phyloP scores from a whole-genome alignment of 2,888 invertebrate species.

The Alsophila aescularia region DNA sequence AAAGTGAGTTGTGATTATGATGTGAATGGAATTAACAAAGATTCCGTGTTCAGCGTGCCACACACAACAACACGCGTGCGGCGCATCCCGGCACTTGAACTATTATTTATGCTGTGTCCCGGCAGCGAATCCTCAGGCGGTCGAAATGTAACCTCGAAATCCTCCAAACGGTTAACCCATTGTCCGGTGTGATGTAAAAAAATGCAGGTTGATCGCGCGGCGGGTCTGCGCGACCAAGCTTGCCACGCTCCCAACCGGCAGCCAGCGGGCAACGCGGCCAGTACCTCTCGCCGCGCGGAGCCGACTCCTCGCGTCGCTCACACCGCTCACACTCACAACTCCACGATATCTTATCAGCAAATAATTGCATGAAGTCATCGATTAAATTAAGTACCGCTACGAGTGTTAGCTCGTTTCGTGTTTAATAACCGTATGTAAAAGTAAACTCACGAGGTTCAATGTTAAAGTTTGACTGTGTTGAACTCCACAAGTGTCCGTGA shows the following conservation, averaged over 20 bases:
- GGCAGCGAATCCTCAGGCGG: constrained; percentile 34
- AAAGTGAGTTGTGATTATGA: not conserved
- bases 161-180: constrained; percentile 54
- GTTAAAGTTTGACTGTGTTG: constrained; percentile 43
- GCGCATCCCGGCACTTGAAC: too few species aligned
- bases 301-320: constrained; percentile 60
- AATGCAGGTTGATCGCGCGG: constrained; percentile 57
- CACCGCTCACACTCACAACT: constrained; percentile 42
- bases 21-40: not conserved
- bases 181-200: constrained; percentile 67
- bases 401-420: constrained; percentile 30
- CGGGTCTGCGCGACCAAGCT: not conserved
- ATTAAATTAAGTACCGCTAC: constrained; percentile 65
- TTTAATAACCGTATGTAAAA: constrained; percentile 41
- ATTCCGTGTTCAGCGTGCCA: not conserved
- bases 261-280: constrained; percentile 41
- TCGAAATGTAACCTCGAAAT: constrained; percentile 77
- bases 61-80: not conserved
- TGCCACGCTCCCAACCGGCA: constrained; percentile 6
- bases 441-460: constrained; percentile 18
- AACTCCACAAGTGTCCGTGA: constrained; percentile 77
- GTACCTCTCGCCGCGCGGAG: constrained; percentile 64
- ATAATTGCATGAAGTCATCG: constrained; percentile 82
- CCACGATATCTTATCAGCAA: constrained; percentile 79
- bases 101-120: too few species aligned